A percentile compares a stretch with the other conserved stretches of the same genome.
These are phyloP conservation scores for Mya arenaria DNA, from an alignment of 1,140 invertebrate species.

Conservation along the genomic window DNA sequence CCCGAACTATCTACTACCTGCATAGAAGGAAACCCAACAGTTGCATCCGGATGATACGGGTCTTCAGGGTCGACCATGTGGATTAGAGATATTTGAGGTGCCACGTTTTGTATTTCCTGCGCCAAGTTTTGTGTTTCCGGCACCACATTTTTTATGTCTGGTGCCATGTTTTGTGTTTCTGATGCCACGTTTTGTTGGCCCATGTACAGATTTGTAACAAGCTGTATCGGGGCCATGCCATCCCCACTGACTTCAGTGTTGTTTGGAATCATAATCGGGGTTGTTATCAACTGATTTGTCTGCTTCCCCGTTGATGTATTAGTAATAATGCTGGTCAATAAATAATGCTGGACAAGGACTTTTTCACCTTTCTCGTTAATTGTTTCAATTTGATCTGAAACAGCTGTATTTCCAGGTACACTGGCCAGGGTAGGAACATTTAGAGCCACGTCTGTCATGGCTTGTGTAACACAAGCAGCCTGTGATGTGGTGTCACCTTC, in stretches of 20 bases:
- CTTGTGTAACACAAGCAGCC: not conserved
- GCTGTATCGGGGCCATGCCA: not conserved
- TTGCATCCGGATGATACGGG: no score
- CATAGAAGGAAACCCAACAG: no score
- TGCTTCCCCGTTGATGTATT: slow-evolving; percentile 39
- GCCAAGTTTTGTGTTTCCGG: not conserved
- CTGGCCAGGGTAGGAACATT: not conserved
- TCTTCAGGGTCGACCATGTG: no score
- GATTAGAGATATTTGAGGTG: no score
- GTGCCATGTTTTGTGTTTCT: not conserved
- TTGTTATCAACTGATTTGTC: slow-evolving; percentile 40
- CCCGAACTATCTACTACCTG: no score
- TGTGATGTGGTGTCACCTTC: not conserved
- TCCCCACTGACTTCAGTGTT: not conserved
- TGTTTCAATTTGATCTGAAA: not conserved
- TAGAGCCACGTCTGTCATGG: not conserved
- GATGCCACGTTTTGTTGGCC: not conserved
- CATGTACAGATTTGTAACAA: not conserved
- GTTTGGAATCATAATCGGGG: slow-evolving; percentile 31
- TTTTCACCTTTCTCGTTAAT: not conserved
- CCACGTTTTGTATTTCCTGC: not conserved
- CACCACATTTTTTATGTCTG: not conserved
- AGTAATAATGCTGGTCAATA: slow-evolving; percentile 50
- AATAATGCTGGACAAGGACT: slow-evolving; percentile 14
- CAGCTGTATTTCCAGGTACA: not conserved